Evolutionary conservation across 2,888 invertebrate species (phyloP), one percentile per base, ranked within the genome.

Genomic region (Pyrochroa serraticornis): DNA sequence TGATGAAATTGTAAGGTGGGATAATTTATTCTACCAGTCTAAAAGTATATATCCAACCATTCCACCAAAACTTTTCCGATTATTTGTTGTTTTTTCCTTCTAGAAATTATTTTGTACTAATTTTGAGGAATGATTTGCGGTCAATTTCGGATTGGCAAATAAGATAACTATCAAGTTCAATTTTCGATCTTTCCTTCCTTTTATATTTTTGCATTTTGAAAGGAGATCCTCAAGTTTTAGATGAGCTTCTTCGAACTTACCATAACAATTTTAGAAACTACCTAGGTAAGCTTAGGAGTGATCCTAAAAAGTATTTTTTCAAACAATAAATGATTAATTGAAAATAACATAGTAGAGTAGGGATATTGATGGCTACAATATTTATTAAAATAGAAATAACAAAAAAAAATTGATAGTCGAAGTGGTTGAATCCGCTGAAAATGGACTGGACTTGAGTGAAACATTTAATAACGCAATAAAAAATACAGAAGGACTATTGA

Each of bases 151-250:
- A 30, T 46, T 74, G 0, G 36, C 74, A 74, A 57, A 9, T 70
- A 7, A 9, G 58, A 8, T 56, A 61, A 43, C 43, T 57, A 6
- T 66, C 61, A 3, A 64, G 69, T 14, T 73, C 74, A 0, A 73
- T 69, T 2, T 57, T 64, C 31, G 79, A 79, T 52, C 46, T 79
- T 33, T 62, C 72, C 2, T 77, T 78, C 57, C 68, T 72, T 59
- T 63, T 79, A 6, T 77, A 73, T 53, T 71, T 71, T 2, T 73
- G 73, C 31, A 68, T 70, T 6, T 60, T 68, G 2, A 70, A 70
- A 41, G 65, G 71, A 8, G 52, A 70, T 8, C 65, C 77, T 3
- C 57, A 69, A 34, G 60, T 74, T 22, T 68, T 71, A 6, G 70
- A 78, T 22, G 46, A 70, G n/a, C 10, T 68, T 72, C 22, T 55